Evolutionary conservation across 2,113 vertebrate genomes (phyloP).

Genomic region (Lagopus leucura): DNA sequence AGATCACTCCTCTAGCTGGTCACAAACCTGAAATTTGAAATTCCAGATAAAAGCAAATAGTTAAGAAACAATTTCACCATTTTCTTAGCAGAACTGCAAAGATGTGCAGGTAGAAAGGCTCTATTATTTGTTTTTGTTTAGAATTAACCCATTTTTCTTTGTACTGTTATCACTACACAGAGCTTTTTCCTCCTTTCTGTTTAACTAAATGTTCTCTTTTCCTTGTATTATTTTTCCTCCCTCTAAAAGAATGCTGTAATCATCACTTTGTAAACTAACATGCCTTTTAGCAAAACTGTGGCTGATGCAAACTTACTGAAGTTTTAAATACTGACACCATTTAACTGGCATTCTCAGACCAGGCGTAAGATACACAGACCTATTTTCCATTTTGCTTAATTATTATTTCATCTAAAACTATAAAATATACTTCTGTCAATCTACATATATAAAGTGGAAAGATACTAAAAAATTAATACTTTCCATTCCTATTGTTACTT

Average conservation of each 20-base stretch:
- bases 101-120: background rate
- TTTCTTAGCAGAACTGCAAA: background rate
- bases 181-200: background rate
- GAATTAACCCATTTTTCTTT: background rate
- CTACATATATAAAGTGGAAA: background rate
- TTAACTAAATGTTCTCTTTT: background rate
- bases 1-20: background rate
- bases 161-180: background rate
- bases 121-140: background rate
- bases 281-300: background rate
- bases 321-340: background rate
- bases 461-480: background rate
- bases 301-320: background rate
- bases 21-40: background rate
- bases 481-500: background rate
- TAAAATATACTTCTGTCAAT: background rate
- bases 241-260: background rate
- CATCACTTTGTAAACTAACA: background rate
- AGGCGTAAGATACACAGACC: background rate
- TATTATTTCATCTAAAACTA: background rate
- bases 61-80: background rate
- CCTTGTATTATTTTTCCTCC: background rate
- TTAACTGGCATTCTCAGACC: background rate
- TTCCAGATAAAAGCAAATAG: background rate
- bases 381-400: background rate